Evolutionary conservation across 2,797 vertebrate species (phyloP).

Genomic region (Knipowitschia caucasica): DNA sequence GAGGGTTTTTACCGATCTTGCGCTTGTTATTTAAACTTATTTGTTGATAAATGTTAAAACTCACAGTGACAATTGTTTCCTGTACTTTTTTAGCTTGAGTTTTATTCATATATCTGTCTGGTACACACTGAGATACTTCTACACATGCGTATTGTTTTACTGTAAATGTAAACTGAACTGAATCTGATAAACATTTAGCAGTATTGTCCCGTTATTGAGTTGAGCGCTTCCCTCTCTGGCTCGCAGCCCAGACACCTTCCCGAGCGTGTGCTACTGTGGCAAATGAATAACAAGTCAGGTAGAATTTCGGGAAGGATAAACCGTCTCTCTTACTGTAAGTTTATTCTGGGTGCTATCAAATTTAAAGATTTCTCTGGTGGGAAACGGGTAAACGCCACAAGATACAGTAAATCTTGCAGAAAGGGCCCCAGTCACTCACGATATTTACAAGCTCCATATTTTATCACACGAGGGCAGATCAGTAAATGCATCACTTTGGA

Average conservation of each 20-base stretch:
- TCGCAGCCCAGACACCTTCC: conserved; percentile 27
- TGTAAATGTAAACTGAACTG: no score
- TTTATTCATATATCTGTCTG: no score
- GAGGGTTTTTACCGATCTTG: no score
- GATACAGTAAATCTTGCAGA: conserved; percentile 15
- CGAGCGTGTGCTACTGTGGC: conserved; percentile 17
- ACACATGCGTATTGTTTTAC: no score
- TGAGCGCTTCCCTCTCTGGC: not conserved
- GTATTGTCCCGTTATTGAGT: not conserved
- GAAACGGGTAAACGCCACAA: conserved; percentile 22
- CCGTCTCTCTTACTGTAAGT: conserved; percentile 15
- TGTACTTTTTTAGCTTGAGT: no score
- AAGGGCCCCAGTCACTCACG: conserved; percentile 15
- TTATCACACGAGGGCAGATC: no score
- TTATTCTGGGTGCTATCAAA: conserved; percentile 1
- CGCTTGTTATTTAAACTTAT: no score
- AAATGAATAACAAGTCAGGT: conserved; percentile 36
- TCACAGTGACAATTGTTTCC: no score
- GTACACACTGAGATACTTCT: no score
- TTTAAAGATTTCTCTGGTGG: conserved; percentile 12
- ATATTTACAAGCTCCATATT: conserved; percentile 32
- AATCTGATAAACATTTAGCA: no score
- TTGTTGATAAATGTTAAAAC: no score
- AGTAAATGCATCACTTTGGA: no score
- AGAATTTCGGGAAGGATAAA: conserved; percentile 27